Percentiles rank a stretch among this genome's conserved stretches.
Evolutionary conservation across 1,140 invertebrate genomes (phyloP).

Genomic region (Philotrypesis tridentata): DNA sequence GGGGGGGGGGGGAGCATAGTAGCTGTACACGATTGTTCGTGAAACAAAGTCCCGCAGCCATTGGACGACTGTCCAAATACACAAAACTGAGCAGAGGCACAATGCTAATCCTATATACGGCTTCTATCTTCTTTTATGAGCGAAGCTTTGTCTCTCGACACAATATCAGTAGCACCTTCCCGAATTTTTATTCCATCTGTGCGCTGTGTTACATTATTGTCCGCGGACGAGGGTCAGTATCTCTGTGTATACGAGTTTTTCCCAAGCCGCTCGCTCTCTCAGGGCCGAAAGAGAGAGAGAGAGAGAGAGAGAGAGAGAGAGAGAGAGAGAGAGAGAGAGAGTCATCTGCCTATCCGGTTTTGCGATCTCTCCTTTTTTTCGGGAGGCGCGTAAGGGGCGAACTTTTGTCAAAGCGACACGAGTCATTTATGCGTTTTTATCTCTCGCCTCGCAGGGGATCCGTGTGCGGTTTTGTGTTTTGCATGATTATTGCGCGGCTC

Average conservation of each 20-base stretch:
- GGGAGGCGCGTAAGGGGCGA: neutral
- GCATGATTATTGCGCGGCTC: neutral
- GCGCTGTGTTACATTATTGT: neutral
- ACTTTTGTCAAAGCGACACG: constrained; percentile 34
- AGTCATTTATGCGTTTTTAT: constrained; percentile 41
- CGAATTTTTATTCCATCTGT: neutral
- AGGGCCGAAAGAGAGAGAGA: no score
- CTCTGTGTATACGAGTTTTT: constrained; percentile 14
- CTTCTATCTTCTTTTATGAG: neutral
- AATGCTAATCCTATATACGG: neutral
- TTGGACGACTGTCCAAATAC: neutral
- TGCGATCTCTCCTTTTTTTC: constrained; percentile 9
- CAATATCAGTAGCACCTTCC: constrained; percentile 3
- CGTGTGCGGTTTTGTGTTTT: neutral
- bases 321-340: neutral
- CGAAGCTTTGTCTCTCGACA: neutral
- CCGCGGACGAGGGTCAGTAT: neutral
- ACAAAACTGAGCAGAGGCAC: neutral
- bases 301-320: no score
- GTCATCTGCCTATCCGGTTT: constrained; percentile 44
- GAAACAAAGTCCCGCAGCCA: neutral
- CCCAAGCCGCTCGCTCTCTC: neutral
- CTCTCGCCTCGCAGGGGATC: neutral
- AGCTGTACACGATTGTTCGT: neutral
- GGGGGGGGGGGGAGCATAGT: neutral